A percentile compares a stretch with the other conserved stretches of the same genome.
phyloP scores from a whole-genome alignment of 2,113 vertebrate genomes.

The Prionailurus viverrinus region DNA sequence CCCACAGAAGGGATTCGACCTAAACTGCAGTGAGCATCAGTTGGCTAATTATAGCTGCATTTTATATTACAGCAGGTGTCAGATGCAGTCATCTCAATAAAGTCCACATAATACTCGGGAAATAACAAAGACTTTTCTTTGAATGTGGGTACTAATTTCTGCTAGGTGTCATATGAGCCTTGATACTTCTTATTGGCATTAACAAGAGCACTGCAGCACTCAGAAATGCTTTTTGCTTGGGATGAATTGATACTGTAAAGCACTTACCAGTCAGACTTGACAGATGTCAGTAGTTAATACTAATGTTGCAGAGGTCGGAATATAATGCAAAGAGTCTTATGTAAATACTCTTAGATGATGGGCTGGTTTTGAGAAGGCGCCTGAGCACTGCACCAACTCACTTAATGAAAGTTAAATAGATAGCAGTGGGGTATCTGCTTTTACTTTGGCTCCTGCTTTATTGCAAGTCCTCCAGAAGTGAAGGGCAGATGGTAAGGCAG shows the following conservation, averaged over 20 bases:
- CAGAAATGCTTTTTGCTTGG: slow-evolving; percentile 91
- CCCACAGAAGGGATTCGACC: slow-evolving; percentile 96
- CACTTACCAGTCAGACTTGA: slow-evolving; percentile 91
- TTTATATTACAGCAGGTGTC: slow-evolving; percentile 93
- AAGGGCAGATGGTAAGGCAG: slow-evolving; percentile 84
- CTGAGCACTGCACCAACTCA: slow-evolving; percentile 83
- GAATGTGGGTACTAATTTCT: slow-evolving; percentile 92
- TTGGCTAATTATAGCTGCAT: slow-evolving; percentile 94
- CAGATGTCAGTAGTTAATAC: slow-evolving; percentile 92
- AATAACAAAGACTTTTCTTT: slow-evolving; percentile 93
- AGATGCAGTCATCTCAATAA: slow-evolving; percentile 93
- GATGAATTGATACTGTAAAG: slow-evolving; percentile 91
- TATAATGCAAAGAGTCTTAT: slow-evolving; percentile 89
- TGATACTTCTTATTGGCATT: slow-evolving; percentile 90
- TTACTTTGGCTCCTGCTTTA: slow-evolving; percentile 83
- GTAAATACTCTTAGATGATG: slow-evolving; percentile 90
- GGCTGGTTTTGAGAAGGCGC: slow-evolving; percentile 85
- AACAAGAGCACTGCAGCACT: slow-evolving; percentile 89
- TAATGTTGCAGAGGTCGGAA: slow-evolving; percentile 88
- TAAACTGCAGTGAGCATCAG: slow-evolving; percentile 92
- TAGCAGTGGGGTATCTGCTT: slow-evolving; percentile 83
- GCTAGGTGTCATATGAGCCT: slow-evolving; percentile 91
- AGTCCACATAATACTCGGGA: slow-evolving; percentile 92
- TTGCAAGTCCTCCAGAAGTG: slow-evolving; percentile 82
- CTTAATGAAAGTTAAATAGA: slow-evolving; percentile 87